Conservation (phyloP, 1,140 invertebrate species). For the Drosophila orena region DNA sequence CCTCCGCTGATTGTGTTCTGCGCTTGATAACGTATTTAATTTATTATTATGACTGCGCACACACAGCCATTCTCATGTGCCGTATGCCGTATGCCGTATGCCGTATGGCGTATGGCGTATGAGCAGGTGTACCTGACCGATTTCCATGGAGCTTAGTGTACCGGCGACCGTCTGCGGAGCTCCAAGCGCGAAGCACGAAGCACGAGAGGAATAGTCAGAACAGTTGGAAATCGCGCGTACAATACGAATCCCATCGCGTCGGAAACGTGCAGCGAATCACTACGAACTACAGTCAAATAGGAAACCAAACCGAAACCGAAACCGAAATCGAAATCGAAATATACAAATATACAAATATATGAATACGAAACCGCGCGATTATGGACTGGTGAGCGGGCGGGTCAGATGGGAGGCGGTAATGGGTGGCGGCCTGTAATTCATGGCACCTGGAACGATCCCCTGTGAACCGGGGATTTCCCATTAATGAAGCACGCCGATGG, state of each 20-base stretch:
- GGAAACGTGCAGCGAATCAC: constrained; percentile 25
- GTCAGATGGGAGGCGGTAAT: no score
- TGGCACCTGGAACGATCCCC: constrained; percentile 28
- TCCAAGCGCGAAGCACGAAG: constrained; percentile 72
- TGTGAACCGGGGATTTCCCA: constrained; percentile 40
- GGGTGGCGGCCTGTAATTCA: constrained; percentile 6
- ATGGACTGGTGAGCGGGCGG: constrained; percentile 22
- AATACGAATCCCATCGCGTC: constrained; percentile 14
- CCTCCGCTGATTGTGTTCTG: constrained; percentile 28
- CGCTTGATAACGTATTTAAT: constrained; percentile 76
- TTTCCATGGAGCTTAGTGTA: constrained; percentile 61
- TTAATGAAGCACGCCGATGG: constrained; percentile 13
- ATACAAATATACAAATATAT: background rate
- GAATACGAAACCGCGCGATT: background rate
- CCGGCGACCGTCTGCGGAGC: constrained; percentile 75
- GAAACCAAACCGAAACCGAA: no score
- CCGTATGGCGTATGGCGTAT: background rate
- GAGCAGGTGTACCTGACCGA: constrained; percentile 30
- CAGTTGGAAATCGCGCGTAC: constrained; percentile 20
- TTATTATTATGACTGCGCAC: constrained; percentile 71
- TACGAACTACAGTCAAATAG: background rate
- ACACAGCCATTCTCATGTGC: background rate
- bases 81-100: background rate
- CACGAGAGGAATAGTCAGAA: constrained; percentile 43
- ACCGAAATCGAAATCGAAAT: background rate